These are phyloP conservation scores for Epizoanthus fatuus DNA, from an alignment of 92 coral and sea anemone species.

Conservation along the genomic window DNA sequence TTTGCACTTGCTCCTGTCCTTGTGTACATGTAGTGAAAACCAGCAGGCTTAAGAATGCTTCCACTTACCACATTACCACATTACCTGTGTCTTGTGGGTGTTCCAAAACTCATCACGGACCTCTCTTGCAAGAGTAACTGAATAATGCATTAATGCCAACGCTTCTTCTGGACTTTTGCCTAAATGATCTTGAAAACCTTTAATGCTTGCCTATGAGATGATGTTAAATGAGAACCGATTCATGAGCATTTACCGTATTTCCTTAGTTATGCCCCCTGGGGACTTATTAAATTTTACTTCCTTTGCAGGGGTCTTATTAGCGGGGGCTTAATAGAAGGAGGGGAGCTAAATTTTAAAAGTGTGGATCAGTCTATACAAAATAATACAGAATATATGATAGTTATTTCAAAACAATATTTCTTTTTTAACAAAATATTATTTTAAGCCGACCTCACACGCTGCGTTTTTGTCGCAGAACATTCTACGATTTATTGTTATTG, in stretches of 20 bases:
- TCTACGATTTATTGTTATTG: too few relatives aligned
- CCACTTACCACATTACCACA: not conserved
- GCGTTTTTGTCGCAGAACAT: too few relatives aligned
- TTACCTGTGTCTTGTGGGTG: slow-evolving; percentile 12
- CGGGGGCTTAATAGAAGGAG: too few relatives aligned
- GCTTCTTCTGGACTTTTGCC: slow-evolving; percentile 73
- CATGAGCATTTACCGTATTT: not conserved
- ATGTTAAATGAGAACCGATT: not conserved
- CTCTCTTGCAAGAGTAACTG: slow-evolving; percentile 86
- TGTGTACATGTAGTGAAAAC: not conserved
- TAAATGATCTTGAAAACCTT: slow-evolving; percentile 76
- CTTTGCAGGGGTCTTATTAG: too few relatives aligned
- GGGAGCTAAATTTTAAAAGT: too few relatives aligned
- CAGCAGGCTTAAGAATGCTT: not conserved
- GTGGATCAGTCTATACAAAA: too few relatives aligned
- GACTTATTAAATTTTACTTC: too few relatives aligned
- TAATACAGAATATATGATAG: too few relatives aligned
- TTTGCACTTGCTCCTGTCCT: too few relatives aligned
- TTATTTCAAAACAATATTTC: too few relatives aligned
- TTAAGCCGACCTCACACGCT: too few relatives aligned
- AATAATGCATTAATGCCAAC: slow-evolving; percentile 60
- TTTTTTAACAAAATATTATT: too few relatives aligned
- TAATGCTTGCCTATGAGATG: slow-evolving; percentile 75
- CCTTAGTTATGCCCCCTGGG: not conserved
- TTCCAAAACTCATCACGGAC: slow-evolving; percentile 76